These are phyloP conservation scores for Sphyrna mokarran DNA, from an alignment of 2,113 vertebrate species.

Conservation along the genomic window DNA sequence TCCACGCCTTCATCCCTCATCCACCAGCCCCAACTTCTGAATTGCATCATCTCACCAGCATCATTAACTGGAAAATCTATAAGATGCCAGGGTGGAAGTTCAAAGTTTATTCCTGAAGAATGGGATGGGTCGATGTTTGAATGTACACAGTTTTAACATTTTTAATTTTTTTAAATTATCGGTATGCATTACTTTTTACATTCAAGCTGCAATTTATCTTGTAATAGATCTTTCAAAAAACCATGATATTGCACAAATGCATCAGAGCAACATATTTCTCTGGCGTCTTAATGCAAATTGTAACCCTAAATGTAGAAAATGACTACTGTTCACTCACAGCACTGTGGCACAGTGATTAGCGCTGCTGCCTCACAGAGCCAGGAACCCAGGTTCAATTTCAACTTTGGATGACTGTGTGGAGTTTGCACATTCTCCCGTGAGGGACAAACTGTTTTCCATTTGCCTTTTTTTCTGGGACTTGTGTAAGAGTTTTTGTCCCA, in stretches of 20 bases:
- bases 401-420: too few species aligned
- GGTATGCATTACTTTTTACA: neutral
- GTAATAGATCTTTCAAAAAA: neutral
- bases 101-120: neutral
- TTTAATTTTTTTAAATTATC: neutral
- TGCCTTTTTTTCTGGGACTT: too few species aligned
- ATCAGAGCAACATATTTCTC: neutral
- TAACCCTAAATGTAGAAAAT: neutral
- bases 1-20: neutral
- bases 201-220: neutral
- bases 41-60: neutral
- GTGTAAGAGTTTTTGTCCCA: too few species aligned
- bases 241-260: neutral
- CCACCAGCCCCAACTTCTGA: too few species aligned
- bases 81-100: neutral
- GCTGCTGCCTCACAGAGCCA: too few species aligned
- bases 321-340: too few species aligned
- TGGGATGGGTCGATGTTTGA: conserved; percentile 21
- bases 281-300: neutral
- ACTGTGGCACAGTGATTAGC: too few species aligned
- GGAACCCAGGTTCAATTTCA: too few species aligned
- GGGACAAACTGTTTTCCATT: too few species aligned
- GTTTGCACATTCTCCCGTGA: too few species aligned
- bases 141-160: neutral
- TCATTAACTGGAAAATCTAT: conserved; percentile 2